Evolutionary conservation across 2,888 invertebrate species (phyloP).

Genomic region (Ectemnius lituratus): DNA sequence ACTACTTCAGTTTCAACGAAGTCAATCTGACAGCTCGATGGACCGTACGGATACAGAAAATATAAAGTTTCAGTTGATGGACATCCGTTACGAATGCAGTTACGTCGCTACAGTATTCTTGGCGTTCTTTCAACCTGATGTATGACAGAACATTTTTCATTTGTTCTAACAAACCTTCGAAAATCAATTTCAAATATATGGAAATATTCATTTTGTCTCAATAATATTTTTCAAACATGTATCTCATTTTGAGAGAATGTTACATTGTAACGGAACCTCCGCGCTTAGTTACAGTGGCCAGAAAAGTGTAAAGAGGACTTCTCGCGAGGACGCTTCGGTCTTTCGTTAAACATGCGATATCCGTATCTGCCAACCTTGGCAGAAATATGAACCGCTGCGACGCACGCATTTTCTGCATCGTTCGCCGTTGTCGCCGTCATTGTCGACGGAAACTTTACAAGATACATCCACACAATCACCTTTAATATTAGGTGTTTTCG

Average conservation of each 20-base stretch:
- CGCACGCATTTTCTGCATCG: slow-evolving; percentile 59
- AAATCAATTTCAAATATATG: too few species aligned
- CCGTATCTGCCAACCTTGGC: slow-evolving; percentile 47
- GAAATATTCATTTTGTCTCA: too few species aligned
- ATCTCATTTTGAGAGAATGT: too few species aligned
- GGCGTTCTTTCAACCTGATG: not conserved
- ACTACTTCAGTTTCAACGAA: too few species aligned
- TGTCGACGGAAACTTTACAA: slow-evolving; percentile 14
- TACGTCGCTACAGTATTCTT: not conserved
- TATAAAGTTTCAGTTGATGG: too few species aligned
- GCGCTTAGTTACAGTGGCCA: slow-evolving; percentile 1
- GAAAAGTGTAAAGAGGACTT: slow-evolving; percentile 22
- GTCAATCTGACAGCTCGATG: too few species aligned
- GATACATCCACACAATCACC: not conserved
- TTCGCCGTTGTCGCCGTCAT: slow-evolving; percentile 33
- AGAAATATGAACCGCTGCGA: slow-evolving; percentile 56
- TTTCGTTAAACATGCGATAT: slow-evolving; percentile 52
- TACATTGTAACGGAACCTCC: too few species aligned
- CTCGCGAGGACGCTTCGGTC: slow-evolving; percentile 31
- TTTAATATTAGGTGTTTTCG: not conserved
- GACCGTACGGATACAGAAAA: too few species aligned
- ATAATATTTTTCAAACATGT: too few species aligned
- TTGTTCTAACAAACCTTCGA: too few species aligned
- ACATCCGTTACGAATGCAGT: too few species aligned
- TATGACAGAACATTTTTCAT: too few species aligned